A percentile compares a stretch with the other conserved stretches of the same genome.
Conservation (phyloP, 2,888 invertebrate species). For the Agriopis marginaria region DNA sequence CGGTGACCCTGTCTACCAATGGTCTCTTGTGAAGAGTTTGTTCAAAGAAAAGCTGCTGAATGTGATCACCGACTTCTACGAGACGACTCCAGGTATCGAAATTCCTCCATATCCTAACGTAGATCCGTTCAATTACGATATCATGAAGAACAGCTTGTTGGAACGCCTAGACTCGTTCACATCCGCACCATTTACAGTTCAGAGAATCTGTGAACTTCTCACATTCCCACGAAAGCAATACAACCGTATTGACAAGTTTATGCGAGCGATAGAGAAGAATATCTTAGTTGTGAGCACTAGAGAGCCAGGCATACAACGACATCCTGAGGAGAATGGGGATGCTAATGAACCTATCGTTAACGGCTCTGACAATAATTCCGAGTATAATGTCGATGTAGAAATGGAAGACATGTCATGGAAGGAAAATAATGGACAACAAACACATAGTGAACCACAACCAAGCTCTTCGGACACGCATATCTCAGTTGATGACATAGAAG, state of each 20-base stretch:
- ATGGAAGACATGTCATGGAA: conserved; percentile 85
- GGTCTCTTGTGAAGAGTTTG: conserved; percentile 94
- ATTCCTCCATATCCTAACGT: conserved; percentile 96
- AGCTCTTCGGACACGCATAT: conserved; percentile 77
- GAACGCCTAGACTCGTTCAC: conserved; percentile 94
- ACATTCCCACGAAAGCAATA: conserved; percentile 97
- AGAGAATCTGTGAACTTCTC: conserved; percentile 97
- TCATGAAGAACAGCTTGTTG: conserved; percentile 93
- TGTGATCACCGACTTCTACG: conserved; percentile 95
- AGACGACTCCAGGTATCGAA: conserved; percentile 91
- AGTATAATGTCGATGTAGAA: conserved; percentile 84
- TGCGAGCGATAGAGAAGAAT: conserved; percentile 98
- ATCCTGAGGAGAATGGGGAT: conserved; percentile 89
- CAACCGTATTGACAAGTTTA: conserved; percentile 97
- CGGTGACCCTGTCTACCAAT: conserved; percentile 97
- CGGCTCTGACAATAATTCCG: conserved; percentile 86
- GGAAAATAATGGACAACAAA: conserved; percentile 67
- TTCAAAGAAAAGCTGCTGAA: conserved; percentile 94
- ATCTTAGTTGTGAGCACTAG: conserved; percentile 94
- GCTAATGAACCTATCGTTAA: conserved; percentile 87
- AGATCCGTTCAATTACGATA: conserved; percentile 95
- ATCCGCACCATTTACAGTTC: conserved; percentile 98
- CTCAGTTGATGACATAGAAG: conserved; percentile 75
- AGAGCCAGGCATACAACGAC: conserved; percentile 88
- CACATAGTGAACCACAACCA: conserved; percentile 72